These are phyloP conservation scores for Aethina tumida DNA, from an alignment of 1,140 invertebrate genomes.

Conservation along the genomic window DNA sequence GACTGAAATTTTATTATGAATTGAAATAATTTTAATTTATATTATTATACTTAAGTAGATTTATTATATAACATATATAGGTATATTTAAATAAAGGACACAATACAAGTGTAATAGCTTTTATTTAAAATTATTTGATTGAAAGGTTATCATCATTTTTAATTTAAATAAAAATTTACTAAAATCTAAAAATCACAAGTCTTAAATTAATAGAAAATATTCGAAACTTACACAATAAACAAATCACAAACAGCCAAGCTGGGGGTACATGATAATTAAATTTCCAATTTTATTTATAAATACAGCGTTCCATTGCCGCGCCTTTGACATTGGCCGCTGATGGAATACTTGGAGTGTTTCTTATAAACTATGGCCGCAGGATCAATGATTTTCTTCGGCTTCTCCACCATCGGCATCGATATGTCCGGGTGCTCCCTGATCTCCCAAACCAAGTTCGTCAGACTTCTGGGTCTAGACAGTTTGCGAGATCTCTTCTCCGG, in stretches of 20 bases:
- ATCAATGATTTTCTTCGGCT: conserved; percentile 28
- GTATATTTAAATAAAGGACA: too few relatives aligned
- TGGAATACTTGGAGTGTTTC: conserved; percentile 32
- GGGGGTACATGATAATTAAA: conserved; percentile 7
- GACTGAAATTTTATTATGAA: too few relatives aligned
- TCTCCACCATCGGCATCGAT: conserved; percentile 31
- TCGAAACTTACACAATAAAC: conserved; percentile 1
- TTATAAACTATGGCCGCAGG: conserved; percentile 32
- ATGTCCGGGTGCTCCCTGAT: conserved; percentile 33
- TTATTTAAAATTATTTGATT: too few relatives aligned
- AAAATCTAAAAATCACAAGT: conserved; percentile 29
- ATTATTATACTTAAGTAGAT: too few relatives aligned
- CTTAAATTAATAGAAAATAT: conserved; percentile 19
- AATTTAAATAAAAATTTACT: conserved; percentile 22
- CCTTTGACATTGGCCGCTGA: conserved; percentile 23
- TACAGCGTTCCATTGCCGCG: conserved; percentile 29
- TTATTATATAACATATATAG: too few relatives aligned
- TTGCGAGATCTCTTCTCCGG: conserved; percentile 71
- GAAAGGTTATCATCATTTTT: conserved; percentile 15
- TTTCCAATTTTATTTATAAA: conserved; percentile 23
- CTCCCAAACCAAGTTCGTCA: conserved; percentile 78
- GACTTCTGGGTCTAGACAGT: conserved; percentile 65
- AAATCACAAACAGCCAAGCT: conserved; percentile 24
- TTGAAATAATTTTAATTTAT: too few relatives aligned
- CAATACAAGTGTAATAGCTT: too few relatives aligned